Base-by-base conservation (phyloP, 2,797 vertebrate genomes). In the Diplodus puntazzo region DNA sequence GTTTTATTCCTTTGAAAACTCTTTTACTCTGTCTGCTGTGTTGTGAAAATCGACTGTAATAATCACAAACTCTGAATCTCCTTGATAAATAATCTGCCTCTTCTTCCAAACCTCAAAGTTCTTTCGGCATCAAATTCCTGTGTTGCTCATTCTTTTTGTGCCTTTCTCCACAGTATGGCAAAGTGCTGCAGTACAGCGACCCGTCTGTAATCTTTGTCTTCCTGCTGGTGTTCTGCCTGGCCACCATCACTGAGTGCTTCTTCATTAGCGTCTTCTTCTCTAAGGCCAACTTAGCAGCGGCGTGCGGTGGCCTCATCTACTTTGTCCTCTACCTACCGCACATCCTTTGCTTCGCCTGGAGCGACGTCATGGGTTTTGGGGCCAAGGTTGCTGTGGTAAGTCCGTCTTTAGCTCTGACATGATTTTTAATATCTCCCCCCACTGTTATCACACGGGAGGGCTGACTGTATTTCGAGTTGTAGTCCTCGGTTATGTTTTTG, bases 201-300 rank as follows among this genome's bases (percentile, higher is more conserved):
- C 98, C 98, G n/a, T 96, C 96, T 0, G 94, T 99, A 80, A 96
- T 99, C 89, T 99, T 99, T 66, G 83, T 98, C 82, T 99, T 99
- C 93, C 95, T 99, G 79, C 94, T 97, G 0, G 93, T 97, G 78
- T 99, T 98, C 14, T 98, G 92, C 1, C 11, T 97, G 86, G 92
- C 97, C 92, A 99, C 97, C 87, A 95, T 99, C 92, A 95, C 96
- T 53, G 96, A 99, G 93, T 99, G 98, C 93, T 99, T 99, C 93
- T 94, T 99, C 89, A 98, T 99, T 91, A 99, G 97, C 94, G 97
- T 97, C 0, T 93, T 99, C 87, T 99, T 99, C 95, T 99, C 98
- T 70, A 97, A 97, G 85, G 97, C 98, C 84, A 99, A 99, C 92
- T 89, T 99, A 89, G 98, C 98, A 1, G 97, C 98, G 0, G 98